A percentile compares a stretch with the other conserved stretches of the same genome.
These are phyloP conservation scores for Kradibia gibbosae DNA, from an alignment of 1,140 invertebrate species.

Conservation along the genomic window DNA sequence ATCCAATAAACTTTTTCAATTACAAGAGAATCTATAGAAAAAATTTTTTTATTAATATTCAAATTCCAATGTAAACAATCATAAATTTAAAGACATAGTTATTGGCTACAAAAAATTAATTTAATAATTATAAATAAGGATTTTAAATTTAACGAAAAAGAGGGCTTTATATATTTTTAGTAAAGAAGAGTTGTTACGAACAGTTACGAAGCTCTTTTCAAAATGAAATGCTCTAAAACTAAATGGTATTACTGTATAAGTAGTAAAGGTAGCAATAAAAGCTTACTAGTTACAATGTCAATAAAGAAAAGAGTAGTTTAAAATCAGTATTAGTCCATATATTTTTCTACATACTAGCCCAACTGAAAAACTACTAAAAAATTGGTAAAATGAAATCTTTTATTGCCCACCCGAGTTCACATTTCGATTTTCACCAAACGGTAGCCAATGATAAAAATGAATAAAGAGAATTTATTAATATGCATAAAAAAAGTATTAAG, in stretches of 20 bases:
- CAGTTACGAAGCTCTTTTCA: conserved; percentile 8
- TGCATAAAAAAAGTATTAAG: too few species aligned
- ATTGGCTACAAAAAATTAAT: too few species aligned
- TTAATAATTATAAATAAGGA: too few species aligned
- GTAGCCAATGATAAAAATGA: too few species aligned
- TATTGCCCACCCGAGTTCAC: too few species aligned
- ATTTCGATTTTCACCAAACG: too few species aligned
- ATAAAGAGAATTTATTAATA: too few species aligned
- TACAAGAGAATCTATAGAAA: too few species aligned
- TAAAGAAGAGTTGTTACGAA: background rate
- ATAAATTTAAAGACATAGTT: too few species aligned
- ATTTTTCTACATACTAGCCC: background rate
- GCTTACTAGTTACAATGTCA: background rate
- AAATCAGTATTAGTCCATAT: background rate
- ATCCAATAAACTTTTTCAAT: too few species aligned
- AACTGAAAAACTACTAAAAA: background rate
- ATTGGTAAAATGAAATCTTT: background rate
- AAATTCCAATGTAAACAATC: too few species aligned
- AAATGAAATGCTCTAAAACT: background rate
- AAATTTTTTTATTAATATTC: too few species aligned
- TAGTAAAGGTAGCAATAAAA: conserved; percentile 12
- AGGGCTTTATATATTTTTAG: background rate
- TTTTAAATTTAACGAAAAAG: background rate
- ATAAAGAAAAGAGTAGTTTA: conserved; percentile 7
- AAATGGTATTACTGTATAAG: background rate